Evolutionary conservation across 1,140 invertebrate genomes (phyloP), one percentile per base, ranked within the genome.

Genomic region (Aplysia californica): DNA sequence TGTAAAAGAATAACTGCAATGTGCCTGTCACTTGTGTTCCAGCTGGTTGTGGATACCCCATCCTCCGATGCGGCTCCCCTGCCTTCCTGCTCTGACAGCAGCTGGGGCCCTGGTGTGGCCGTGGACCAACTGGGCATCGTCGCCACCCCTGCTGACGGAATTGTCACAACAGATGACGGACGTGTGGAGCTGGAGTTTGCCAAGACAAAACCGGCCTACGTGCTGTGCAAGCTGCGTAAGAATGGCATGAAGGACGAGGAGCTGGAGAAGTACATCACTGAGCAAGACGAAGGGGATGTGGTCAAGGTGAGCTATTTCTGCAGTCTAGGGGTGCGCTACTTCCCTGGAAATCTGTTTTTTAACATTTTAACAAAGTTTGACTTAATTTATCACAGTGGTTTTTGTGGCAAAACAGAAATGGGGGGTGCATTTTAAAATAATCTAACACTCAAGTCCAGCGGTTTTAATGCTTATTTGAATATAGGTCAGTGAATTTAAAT

Each of bases 31-130:
- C n/a, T n/a, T n/a, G n/a, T n/a, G n/a, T n/a, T n/a, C n/a, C 36
- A 79, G 78, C 58, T 90, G n/a, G 75, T 87, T 56, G 85, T 82
- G n/a, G 88, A 90, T 65, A 67, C 78, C 3, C 71, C 82, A 23
- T 78, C 87, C 0, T 41, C 55, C 0, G 86, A 89, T 81, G 82
- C 87, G 3, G 76, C 67, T 10, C 88, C 88, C 0, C 83, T 89
- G 20, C 89, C 88, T 0, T 81, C 86, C 64, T 88, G 87, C 59
- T 89, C 88, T 0, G 88, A 90, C 82, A 86, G 87, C 58, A 89
- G 88, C 83, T 90, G 89, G 89, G 89, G 89, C 29, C 87, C 88
- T 2, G 87, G 87, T 15, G 79, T 85, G 23, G 86, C 87, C 4
- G 87, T 89, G 0, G 83, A 86, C 35, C 87, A 89, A 71, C 82